Percentiles rank a stretch among this genome's conserved stretches.
Evolutionary conservation across 2,888 invertebrate genomes (phyloP).

Genomic region (Athripsodes cinereus): DNA sequence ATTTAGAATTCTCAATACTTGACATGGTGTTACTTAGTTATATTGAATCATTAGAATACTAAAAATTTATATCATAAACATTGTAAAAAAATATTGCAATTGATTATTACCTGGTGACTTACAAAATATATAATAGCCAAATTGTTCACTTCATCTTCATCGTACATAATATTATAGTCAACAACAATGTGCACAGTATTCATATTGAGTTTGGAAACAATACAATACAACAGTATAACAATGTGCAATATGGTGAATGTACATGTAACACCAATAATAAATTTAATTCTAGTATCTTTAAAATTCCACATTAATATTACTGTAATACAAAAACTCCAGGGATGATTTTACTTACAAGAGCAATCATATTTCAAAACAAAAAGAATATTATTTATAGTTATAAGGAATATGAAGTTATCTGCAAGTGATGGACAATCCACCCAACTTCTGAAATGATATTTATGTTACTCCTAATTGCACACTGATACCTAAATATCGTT

Average conservation of each 20-base stretch:
- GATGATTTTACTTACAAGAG: neutral
- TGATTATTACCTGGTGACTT: neutral
- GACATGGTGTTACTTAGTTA: no score
- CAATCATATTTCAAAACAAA: no score
- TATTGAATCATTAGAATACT: neutral
- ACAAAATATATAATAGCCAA: neutral
- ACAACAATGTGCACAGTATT: neutral
- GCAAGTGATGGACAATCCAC: no score
- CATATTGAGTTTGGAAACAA: no score
- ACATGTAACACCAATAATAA: no score
- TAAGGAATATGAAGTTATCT: no score
- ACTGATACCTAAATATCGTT: no score
- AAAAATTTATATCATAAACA: neutral
- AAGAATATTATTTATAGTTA: no score
- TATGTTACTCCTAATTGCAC: no score
- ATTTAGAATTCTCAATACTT: no score
- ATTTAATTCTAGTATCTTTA: neutral
- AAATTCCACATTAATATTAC: no score
- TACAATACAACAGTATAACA: neutral
- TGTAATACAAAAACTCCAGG: neutral
- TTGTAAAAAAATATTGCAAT: neutral
- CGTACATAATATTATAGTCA: neutral
- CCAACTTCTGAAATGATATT: no score
- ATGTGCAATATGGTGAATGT: neutral
- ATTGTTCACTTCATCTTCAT: neutral